Evolutionary conservation across 2,797 vertebrate genomes (phyloP).

Genomic region (Aphelocoma californica): DNA sequence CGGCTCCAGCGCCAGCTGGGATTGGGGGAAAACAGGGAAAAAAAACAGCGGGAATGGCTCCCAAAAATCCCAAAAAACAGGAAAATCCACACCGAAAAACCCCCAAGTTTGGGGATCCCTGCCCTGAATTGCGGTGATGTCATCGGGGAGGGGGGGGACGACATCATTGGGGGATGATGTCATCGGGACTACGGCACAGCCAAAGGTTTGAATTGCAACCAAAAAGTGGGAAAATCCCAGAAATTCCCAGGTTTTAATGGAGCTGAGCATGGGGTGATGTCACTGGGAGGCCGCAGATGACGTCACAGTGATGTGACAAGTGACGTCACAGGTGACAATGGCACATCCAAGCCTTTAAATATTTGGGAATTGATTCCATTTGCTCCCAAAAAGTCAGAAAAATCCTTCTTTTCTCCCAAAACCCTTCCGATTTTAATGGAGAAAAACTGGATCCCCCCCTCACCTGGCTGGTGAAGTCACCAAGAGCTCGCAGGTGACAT

Average conservation of each 20-base stretch:
- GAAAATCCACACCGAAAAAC: not conserved
- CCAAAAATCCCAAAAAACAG: not conserved
- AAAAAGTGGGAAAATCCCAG: not conserved
- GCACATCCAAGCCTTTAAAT: not conserved
- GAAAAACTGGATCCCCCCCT: too few species aligned
- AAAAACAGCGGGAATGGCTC: not conserved
- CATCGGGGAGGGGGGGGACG: too few species aligned
- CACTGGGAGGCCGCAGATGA: not conserved
- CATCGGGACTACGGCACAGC: not conserved
- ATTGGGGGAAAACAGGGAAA: not conserved
- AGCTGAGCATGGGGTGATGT: not conserved
- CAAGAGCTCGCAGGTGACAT: too few species aligned
- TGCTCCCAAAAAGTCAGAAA: not conserved
- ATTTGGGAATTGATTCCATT: not conserved
- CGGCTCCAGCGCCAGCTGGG: slow-evolving; percentile 92
- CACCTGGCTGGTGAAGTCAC: too few species aligned
- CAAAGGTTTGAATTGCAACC: not conserved
- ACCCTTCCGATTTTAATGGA: not conserved
- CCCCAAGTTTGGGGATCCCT: accelerated
- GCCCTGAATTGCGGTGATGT: accelerated
- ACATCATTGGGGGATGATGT: not conserved
- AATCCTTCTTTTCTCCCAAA: not conserved
- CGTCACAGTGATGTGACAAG: not conserved
- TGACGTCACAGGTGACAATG: not conserved
- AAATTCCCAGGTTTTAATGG: not conserved